Conservation (phyloP, 1,140 invertebrate genomes). For the Drosophila watanabei region DNA sequence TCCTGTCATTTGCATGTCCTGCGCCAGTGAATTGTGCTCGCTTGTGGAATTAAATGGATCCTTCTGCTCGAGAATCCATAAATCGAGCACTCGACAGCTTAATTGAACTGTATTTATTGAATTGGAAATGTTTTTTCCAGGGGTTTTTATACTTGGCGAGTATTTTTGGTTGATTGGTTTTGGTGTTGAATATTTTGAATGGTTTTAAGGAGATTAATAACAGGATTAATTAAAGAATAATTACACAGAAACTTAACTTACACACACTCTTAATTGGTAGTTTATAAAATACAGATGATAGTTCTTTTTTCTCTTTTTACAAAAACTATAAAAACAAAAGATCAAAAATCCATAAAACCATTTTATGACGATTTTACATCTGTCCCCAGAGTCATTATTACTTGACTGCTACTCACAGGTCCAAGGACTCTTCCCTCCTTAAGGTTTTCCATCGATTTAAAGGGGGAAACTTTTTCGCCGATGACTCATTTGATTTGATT, state of each 20-base stretch:
- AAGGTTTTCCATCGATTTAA: not conserved
- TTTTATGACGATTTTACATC: constrained; percentile 11
- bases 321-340: not conserved
- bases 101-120: constrained; percentile 36
- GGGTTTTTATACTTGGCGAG: not conserved
- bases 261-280: no score
- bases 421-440: not conserved
- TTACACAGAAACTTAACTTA: no score
- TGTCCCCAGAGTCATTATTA: constrained; percentile 7
- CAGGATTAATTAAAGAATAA: no score
- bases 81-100: constrained; percentile 31
- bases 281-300: not conserved
- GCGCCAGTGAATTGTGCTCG: constrained; percentile 30
- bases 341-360: not conserved
- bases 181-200: not conserved
- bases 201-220: no score
- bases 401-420: constrained; percentile 4
- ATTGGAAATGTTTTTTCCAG: constrained; percentile 31
- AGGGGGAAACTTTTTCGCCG: constrained; percentile 33
- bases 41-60: constrained; percentile 60
- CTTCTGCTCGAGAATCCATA: constrained; percentile 34
- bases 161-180: not conserved
- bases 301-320: not conserved
- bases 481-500: constrained; percentile 76
- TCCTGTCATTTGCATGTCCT: constrained; percentile 69